A percentile compares a stretch with the other conserved stretches of the same genome.
Conservation (phyloP, 1,140 invertebrate genomes). For the Proctacanthus coquilletti region DNA sequence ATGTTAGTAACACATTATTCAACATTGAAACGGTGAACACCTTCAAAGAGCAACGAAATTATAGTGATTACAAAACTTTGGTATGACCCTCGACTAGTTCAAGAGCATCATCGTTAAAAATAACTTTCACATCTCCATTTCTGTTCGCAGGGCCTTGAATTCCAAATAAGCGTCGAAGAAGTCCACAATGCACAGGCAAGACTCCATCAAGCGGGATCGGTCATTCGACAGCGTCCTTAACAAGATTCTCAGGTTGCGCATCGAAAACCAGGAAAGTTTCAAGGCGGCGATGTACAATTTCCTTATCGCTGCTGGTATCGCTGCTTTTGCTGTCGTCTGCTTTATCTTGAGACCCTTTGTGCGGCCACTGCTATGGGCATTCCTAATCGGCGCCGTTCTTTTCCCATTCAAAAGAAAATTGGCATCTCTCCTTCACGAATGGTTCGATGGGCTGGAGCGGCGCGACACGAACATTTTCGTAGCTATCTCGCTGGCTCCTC, state of each 20-base stretch:
- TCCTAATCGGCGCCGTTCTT: conserved; percentile 75
- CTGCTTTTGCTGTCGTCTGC: conserved; percentile 63
- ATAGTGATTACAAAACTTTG: too few relatives aligned
- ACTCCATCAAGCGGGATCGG: conserved; percentile 22
- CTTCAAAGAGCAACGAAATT: too few relatives aligned
- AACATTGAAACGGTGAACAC: too few relatives aligned
- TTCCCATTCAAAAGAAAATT: conserved; percentile 68
- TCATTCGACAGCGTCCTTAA: conserved; percentile 28
- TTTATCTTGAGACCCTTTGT: conserved; percentile 72
- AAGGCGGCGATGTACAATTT: conserved; percentile 79
- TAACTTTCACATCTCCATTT: too few relatives aligned
- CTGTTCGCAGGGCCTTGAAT: too few relatives aligned
- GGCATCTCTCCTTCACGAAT: conserved; percentile 44
- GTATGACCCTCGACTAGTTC: too few relatives aligned
- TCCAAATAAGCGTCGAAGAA: too few relatives aligned
- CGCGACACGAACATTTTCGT: conserved; percentile 42
- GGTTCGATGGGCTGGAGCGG: conserved; percentile 43
- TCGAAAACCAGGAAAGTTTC: conserved; percentile 34
- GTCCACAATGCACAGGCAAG: conserved; percentile 5
- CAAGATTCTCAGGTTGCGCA: conserved; percentile 18
- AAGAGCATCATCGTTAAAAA: too few relatives aligned
- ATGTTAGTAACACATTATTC: too few relatives aligned
- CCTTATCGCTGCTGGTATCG: conserved; percentile 53
- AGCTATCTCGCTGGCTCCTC: conserved; percentile 49
- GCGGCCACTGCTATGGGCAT: conserved; percentile 82